Evolutionary conservation across 2,797 vertebrate species (phyloP).

Genomic region (Meda fulgida): DNA sequence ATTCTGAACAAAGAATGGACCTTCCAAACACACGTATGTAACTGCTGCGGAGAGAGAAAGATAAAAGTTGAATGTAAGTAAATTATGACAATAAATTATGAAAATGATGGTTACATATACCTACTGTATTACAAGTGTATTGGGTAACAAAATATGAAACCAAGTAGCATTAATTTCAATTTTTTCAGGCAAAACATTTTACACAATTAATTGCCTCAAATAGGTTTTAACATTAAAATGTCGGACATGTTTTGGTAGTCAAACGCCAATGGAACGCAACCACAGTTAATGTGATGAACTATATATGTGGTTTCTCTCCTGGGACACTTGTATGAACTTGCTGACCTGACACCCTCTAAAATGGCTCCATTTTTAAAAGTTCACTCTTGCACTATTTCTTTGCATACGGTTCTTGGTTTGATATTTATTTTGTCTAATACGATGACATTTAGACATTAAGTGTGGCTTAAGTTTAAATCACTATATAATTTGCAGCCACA

Average conservation of each 20-base stretch:
- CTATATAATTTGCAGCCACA: background rate
- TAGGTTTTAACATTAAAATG: background rate
- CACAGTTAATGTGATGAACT: background rate
- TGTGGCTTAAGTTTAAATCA: background rate
- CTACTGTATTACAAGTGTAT: background rate
- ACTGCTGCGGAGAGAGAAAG: constrained; percentile 69
- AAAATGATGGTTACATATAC: background rate
- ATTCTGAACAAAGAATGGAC: constrained; percentile 87
- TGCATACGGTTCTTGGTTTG: background rate
- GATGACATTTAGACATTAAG: background rate
- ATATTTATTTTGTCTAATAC: background rate
- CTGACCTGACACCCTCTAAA: background rate
- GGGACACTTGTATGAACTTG: background rate
- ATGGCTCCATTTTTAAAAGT: background rate
- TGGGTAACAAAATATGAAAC: background rate
- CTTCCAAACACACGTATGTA: constrained; percentile 86
- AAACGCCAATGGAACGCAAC: background rate
- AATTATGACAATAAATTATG: background rate
- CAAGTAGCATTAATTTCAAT: background rate
- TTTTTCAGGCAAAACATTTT: background rate
- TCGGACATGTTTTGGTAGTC: background rate
- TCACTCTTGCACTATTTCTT: background rate
- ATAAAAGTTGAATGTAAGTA: background rate
- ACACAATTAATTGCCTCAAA: background rate
- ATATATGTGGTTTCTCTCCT: background rate